Conservation (phyloP, 2,113 vertebrate species). For the Macquaria australasica region DNA sequence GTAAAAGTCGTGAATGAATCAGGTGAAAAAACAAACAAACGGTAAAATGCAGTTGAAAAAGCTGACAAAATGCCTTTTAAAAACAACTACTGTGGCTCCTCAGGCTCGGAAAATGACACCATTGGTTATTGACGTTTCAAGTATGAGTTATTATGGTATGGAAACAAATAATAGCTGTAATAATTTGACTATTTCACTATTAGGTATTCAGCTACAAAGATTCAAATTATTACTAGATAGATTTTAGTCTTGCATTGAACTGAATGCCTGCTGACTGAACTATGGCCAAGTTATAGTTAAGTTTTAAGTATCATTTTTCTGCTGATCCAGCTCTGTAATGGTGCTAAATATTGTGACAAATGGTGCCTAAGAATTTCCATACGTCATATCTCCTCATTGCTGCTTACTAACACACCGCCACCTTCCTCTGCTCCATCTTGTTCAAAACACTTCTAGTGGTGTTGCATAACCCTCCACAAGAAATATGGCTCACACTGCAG, state of each 20-base stretch:
- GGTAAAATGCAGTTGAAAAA: no score
- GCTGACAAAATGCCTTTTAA: no score
- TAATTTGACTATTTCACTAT: neutral
- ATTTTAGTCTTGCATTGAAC: neutral
- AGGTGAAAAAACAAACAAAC: no score
- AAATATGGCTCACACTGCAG: constrained; percentile 49
- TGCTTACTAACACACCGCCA: neutral
- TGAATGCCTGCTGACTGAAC: neutral
- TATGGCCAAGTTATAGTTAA: no score
- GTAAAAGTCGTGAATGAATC: neutral
- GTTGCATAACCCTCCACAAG: constrained; percentile 13
- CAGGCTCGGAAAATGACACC: neutral
- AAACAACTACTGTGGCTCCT: no score
- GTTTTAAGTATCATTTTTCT: neutral
- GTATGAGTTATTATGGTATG: neutral
- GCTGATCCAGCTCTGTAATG: neutral
- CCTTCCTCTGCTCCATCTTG: constrained; percentile 32
- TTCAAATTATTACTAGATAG: neutral
- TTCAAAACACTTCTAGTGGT: neutral
- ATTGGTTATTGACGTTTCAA: neutral
- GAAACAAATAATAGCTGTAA: no score
- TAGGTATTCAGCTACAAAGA: neutral
- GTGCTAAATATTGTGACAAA: neutral
- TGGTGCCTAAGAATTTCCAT: neutral
- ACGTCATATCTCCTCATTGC: neutral